These are phyloP conservation scores for Adineta ricciae DNA, from an alignment of 2,888 invertebrate species.

Conservation along the genomic window DNA sequence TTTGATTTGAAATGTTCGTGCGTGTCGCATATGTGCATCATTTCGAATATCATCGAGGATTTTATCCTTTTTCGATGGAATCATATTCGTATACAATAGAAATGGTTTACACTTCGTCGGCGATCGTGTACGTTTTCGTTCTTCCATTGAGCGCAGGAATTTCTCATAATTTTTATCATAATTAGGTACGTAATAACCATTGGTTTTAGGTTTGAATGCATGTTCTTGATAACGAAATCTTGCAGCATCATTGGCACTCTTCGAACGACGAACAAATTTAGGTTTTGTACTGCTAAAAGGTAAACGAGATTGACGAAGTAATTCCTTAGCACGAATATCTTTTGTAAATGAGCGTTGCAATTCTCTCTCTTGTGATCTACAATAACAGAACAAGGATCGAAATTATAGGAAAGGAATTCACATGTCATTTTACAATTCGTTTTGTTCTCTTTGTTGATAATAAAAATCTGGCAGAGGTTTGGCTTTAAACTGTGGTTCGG, in stretches of 20 bases:
- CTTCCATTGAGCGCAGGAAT: constrained; percentile 25
- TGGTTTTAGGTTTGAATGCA: constrained; percentile 11
- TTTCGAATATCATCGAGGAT: constrained; percentile 17
- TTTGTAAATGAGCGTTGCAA: constrained; percentile 44
- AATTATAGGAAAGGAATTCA: background rate
- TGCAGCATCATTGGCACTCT: constrained; percentile 12
- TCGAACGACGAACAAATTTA: constrained; percentile 16
- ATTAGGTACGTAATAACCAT: constrained; percentile 32
- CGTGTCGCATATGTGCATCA: background rate
- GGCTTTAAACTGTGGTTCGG: constrained; percentile 40
- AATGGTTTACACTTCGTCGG: constrained; percentile 28
- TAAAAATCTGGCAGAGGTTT: constrained; percentile 42
- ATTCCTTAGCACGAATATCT: constrained; percentile 45
- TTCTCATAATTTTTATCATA: constrained; percentile 21
- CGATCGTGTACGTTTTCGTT: constrained; percentile 11
- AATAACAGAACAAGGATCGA: background rate
- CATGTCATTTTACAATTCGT: constrained; percentile 37
- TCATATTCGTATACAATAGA: constrained; percentile 23
- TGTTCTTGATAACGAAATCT: background rate
- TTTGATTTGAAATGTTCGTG: constrained; percentile 11
- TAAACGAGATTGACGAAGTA: constrained; percentile 37
- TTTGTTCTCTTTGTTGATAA: constrained; percentile 4
- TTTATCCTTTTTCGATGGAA: constrained; percentile 17
- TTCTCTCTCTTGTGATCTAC: constrained; percentile 43
- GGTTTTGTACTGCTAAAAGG: constrained; percentile 33